Evolutionary conservation across 1,140 invertebrate species (phyloP), one percentile per base, ranked within the genome.

Genomic region (Uloborus diversus): DNA sequence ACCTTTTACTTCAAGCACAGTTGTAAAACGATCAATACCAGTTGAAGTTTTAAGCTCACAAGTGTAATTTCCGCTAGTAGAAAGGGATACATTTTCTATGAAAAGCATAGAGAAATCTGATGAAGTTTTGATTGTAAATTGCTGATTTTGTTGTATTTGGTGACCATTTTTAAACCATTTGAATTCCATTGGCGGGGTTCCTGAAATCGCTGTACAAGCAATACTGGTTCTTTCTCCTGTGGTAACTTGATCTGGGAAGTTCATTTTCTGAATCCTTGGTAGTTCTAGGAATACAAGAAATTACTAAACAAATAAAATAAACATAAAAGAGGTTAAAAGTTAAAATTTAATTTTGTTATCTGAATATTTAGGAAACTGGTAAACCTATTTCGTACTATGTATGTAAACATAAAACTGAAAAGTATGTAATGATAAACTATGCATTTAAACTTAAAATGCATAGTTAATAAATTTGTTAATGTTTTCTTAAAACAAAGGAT

Each of bases 1-100:
- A 93, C 92, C 92, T 88, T 93, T 92, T 81, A 94, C 91, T 85
- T 91, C 89, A 83, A 94, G 87, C 81, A 88, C 86, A 86, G 89
- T 89, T 85, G 89, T 88, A 86, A 90, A 88, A 85, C 87, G 86
- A 86, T 89, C 89, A 84, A 86, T 88, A 81, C 89, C 90, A 81
- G 89, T 92, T 28, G 86, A 86, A 86, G 93, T 94, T 64, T 89
- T 89, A 82, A 91, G 92, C 66, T 89, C 89, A 69, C 85, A 86
- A 28, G 83, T 84, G 75, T 86, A 86, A 28, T 81, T 84, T 27
- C 85, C 85, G 25, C 53, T 73, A 0, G 49, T 42, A 0, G 28
- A 28, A 14, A 25, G n/a, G 32, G 65, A 64, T 1, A 78, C 80
- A 5, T 20, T 53, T 65, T 81, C 71, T 14, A 81, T 76, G 9